A percentile compares a stretch with the other conserved stretches of the same genome.
Conservation (phyloP, 2,797 vertebrate genomes). For the Enteromius trimaculatus region DNA sequence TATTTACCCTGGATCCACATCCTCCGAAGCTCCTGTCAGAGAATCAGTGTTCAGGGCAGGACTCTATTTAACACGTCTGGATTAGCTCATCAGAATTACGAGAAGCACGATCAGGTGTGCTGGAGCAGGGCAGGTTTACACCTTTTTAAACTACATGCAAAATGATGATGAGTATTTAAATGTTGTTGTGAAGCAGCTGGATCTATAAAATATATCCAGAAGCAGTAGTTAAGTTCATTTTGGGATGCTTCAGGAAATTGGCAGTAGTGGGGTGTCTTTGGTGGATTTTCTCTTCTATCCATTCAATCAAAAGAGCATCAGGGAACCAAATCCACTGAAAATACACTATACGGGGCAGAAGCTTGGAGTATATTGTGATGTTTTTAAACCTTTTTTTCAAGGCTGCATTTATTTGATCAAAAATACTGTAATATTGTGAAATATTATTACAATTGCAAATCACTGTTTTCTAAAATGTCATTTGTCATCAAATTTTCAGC, state of each 20-base stretch:
- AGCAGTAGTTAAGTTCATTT: neutral
- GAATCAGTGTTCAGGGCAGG: neutral
- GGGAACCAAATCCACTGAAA: neutral
- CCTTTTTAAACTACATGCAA: neutral
- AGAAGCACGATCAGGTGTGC: neutral
- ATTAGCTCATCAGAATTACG: neutral
- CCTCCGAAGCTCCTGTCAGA: neutral
- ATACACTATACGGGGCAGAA: neutral
- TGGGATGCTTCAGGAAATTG: neutral
- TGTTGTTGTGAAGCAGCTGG: too few relatives aligned
- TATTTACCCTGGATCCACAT: neutral
- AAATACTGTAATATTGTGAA: neutral
- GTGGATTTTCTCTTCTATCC: neutral
- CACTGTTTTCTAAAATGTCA: neutral
- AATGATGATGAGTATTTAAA: neutral
- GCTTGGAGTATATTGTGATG: neutral
- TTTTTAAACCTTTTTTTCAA: neutral
- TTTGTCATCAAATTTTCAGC: neutral
- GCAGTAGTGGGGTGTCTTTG: neutral
- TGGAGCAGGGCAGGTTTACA: neutral
- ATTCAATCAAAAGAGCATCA: conserved; percentile 21
- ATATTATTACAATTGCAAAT: neutral
- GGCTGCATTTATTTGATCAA: neutral
- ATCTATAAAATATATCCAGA: neutral
- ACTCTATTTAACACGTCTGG: neutral